Evolutionary conservation across 2,888 invertebrate species (phyloP).

Genomic region (Brenthis ino): DNA sequence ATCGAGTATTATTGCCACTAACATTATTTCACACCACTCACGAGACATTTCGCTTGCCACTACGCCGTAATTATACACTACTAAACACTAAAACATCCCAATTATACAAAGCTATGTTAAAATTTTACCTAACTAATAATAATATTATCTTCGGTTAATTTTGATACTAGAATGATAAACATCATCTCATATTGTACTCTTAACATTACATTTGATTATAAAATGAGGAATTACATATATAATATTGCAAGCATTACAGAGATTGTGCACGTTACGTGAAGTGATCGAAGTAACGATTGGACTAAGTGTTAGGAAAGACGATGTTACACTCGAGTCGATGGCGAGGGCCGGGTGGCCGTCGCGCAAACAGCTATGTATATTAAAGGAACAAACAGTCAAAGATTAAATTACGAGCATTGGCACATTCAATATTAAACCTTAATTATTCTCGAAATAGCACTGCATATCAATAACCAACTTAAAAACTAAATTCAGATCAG

Average conservation of each 20-base stretch:
- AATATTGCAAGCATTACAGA: constrained; percentile 83
- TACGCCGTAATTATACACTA: constrained; percentile 73
- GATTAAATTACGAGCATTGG: constrained; percentile 83
- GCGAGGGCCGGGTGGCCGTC: constrained; percentile 42
- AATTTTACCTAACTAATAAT: constrained; percentile 82
- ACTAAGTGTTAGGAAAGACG: constrained; percentile 63
- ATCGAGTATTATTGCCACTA: constrained; percentile 81
- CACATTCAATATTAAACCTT: constrained; percentile 83
- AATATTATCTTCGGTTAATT: constrained; percentile 83
- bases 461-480: constrained; percentile 83
- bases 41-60: constrained; percentile 74
- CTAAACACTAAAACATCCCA: constrained; percentile 82
- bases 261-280: constrained; percentile 80
- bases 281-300: constrained; percentile 53
- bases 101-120: constrained; percentile 83
- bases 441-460: constrained; percentile 82
- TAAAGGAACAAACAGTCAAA: constrained; percentile 81
- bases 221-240: constrained; percentile 73
- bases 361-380: constrained; percentile 56
- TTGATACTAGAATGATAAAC: constrained; percentile 83
- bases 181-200: constrained; percentile 83
- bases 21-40: constrained; percentile 64
- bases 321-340: constrained; percentile 69
- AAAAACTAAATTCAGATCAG: constrained; percentile 84
- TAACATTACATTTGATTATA: constrained; percentile 79